Percentiles rank a stretch among this genome's conserved stretches.
These are phyloP conservation scores for Celastrina argiolus DNA, from an alignment of 2,888 invertebrate genomes.

Conservation along the genomic window DNA sequence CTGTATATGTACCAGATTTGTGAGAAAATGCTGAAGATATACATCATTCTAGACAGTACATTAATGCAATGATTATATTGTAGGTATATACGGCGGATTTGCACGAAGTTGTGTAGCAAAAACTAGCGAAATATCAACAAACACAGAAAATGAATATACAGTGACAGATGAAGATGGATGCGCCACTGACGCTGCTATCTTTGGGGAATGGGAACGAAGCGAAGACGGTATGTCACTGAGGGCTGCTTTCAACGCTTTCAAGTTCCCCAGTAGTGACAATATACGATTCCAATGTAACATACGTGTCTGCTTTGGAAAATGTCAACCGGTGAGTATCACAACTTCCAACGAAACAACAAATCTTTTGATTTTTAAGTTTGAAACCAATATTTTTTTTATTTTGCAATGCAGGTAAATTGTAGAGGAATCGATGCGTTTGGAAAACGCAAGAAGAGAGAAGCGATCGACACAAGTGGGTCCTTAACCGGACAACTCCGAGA, in stretches of 20 bases:
- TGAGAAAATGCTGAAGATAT: neutral
- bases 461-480: conserved; percentile 71
- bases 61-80: neutral
- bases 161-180: conserved; percentile 97
- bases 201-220: conserved; percentile 95
- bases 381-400: conserved; percentile 23
- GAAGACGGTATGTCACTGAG: conserved; percentile 89
- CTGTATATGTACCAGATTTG: neutral
- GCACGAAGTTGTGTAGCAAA: conserved; percentile 95
- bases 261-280: conserved; percentile 96
- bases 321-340: conserved; percentile 87
- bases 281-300: conserved; percentile 97
- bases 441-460: conserved; percentile 83
- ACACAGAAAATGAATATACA: conserved; percentile 91
- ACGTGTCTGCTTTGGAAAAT: conserved; percentile 95
- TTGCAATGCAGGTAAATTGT: conserved; percentile 85
- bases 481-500: conserved; percentile 91
- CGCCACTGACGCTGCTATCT: conserved; percentile 94
- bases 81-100: conserved; percentile 95
- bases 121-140: conserved; percentile 87
- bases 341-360: neutral
- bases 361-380: neutral
- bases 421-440: conserved; percentile 94
- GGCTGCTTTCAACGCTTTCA: conserved; percentile 95
- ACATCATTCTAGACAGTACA: neutral